Evolutionary conservation across 1,140 invertebrate species (phyloP), one percentile per base, ranked within the genome.

Genomic region (Halesus radiatus): DNA sequence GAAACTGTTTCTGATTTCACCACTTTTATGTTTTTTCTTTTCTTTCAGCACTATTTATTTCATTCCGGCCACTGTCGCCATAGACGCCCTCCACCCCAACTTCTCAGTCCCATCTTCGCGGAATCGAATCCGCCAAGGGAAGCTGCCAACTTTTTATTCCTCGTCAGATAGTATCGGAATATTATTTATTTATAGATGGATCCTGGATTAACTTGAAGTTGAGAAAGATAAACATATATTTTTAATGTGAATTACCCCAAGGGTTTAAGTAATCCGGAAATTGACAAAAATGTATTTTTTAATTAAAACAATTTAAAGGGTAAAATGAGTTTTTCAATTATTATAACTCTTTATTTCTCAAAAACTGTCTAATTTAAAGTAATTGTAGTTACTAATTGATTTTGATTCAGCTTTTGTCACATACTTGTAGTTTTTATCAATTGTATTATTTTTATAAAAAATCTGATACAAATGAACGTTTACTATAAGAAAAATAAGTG

Each of bases 1-100:
- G 76, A 81, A 74, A 79, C 76, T 74, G 80, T 78, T 81, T 73
- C 80, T 45, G 75, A 70, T 54, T 80, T 56, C 23, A 20, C 3
- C 68, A 8, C n/a, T 50, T 45, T 72, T 5, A 45, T 10, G n/a
- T n/a, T n/a, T n/a, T 13, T 45, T 29, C 16, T 80, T 70, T 80
- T 76, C 15, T 68, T 52, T 68, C 37, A 56, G 4, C 50, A 32
- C 23, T 80, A 54, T 80, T 76, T 70, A 76, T 52, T 80, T 74
- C 73, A 64, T 70, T 56, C 20, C 62, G 15, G 62, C 58, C 20
- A 56, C 64, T 22, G 23, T 72, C 45, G 50, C 60, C n/a, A n/a
- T 22, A 26, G 18, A 16, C 60, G 60, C 20, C n/a, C 54, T 10
- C 5, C 37, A 16, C 22, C 62, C 53, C 64, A 75, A 73, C 50